phyloP scores from a whole-genome alignment of 2,797 vertebrate genomes.

The Neopelma chrysocephalum region DNA sequence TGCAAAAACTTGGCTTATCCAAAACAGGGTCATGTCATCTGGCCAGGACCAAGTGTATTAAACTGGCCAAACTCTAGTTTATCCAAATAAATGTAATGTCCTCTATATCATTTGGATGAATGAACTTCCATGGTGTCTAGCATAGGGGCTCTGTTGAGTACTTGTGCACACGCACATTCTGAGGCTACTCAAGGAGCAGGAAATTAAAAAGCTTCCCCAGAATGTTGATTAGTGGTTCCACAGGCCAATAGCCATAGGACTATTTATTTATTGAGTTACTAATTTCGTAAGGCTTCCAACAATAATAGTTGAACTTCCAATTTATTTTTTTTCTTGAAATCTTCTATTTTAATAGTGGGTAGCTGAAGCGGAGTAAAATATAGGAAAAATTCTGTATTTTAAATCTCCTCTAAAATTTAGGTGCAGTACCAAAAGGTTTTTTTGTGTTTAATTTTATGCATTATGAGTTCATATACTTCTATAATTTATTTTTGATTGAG shows the following conservation, averaged over 20 bases:
- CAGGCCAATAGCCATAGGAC: neutral
- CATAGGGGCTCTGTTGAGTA: neutral
- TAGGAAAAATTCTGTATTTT: neutral
- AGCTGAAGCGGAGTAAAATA: neutral
- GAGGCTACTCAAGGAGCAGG: constrained; percentile 43
- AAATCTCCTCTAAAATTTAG: neutral
- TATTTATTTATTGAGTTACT: constrained; percentile 50
- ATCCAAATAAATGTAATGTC: neutral
- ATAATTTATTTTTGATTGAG: neutral
- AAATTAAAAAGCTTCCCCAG: constrained; percentile 62
- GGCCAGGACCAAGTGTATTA: neutral
- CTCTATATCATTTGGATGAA: neutral
- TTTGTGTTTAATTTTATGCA: neutral
- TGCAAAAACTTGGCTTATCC: constrained; percentile 24
- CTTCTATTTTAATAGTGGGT: neutral
- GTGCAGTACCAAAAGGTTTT: neutral
- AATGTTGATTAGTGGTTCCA: constrained; percentile 44
- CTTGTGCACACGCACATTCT: neutral
- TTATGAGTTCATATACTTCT: neutral
- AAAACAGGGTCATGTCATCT: neutral
- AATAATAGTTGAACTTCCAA: constrained; percentile 23
- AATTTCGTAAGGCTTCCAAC: constrained; percentile 49
- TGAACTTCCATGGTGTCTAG: neutral
- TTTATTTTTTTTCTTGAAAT: neutral
- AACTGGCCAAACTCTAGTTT: constrained; percentile 7